These are phyloP conservation scores for Hemiprocne comata DNA, from an alignment of 2,113 vertebrate species.

Conservation along the genomic window DNA sequence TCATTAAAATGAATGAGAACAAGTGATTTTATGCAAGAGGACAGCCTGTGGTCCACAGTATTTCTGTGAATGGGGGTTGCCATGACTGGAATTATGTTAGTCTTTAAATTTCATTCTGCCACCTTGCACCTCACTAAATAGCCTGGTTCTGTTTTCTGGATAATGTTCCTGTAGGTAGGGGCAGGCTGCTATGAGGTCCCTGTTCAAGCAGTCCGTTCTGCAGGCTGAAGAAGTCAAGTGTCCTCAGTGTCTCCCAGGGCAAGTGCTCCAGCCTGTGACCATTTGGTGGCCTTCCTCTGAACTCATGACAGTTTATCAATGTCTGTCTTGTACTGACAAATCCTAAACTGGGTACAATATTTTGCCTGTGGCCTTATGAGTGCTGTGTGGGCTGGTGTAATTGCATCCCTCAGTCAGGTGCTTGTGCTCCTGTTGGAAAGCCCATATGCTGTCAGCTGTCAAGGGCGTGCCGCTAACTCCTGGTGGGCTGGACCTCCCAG, in stretches of 20 bases:
- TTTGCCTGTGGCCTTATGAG: not conserved
- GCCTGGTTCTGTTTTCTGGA: not conserved
- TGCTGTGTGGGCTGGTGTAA: not conserved
- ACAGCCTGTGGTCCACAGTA: not conserved
- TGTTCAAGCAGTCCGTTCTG: not conserved
- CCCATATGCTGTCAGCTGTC: not conserved
- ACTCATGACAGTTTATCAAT: not conserved
- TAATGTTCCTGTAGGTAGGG: not conserved
- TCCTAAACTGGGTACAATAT: not conserved
- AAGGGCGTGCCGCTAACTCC: rapidly evolving
- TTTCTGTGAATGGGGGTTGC: not conserved
- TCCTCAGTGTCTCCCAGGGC: not conserved
- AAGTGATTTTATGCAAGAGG: conserved; percentile 28
- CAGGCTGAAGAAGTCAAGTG: not conserved
- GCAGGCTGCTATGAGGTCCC: not conserved
- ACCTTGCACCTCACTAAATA: not conserved
- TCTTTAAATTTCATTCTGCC: not conserved
- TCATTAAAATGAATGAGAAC: conserved; percentile 55
- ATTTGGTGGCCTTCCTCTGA: not conserved
- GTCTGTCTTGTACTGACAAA: not conserved
- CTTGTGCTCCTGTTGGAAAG: not conserved
- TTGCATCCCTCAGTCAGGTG: not conserved
- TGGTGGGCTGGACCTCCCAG: not conserved
- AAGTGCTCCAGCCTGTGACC: not conserved
- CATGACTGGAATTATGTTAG: not conserved